Base-by-base conservation (phyloP, 2,113 vertebrate genomes). In the Ictalurus furcatus region DNA sequence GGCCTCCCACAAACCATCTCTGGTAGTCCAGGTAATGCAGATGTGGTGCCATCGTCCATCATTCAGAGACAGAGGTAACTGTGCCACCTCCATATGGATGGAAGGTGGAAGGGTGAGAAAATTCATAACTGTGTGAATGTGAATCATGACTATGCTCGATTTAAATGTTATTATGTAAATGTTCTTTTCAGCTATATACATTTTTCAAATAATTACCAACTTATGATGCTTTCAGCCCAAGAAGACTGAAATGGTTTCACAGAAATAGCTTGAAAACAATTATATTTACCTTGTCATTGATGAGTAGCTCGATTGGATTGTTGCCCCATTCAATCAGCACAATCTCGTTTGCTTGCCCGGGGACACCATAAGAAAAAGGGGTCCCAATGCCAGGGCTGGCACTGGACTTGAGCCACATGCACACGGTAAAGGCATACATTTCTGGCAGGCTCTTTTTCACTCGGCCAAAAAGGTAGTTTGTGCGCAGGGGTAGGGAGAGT, bases 281-380 rank as follows among this genome's bases (percentile, higher is more conserved):
- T n/a, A 19, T 82, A 74, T n/a, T 58, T 93, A 99, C 98, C 97
- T 99, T 99, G 86, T 99, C 98, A 0, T 99, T 99, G 89, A 99
- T 97, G 5, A 99, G 96, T 16, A 99, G 96, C 86, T 99, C 98
- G 0, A 99, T 98, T 76, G 98, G 98, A 92, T 99, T 99, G 93
- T 98, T 98, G 0, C 98, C 98, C 98, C 98, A 99, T 54, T 99
- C 98, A 3, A 99, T 99, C 78, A 99, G 96, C 87, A 99, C 98
- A 0, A 99, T 98, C 95, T 99, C 98, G 4, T 99, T 99, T 89
- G 98, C 97, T 91, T 99, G 98, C 28, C 98, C 98, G 0, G 98
- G 96, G 54, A 99, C 98, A 0, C 98, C 98, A 0, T 99, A 99
- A 0, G 98, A 99, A 94, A 99, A 99, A 0, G 98, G 98, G 25